Evolutionary conservation across 2,797 vertebrate species (phyloP), one percentile per base, ranked within the genome.

Genomic region (Eurystomus glaucurus): DNA sequence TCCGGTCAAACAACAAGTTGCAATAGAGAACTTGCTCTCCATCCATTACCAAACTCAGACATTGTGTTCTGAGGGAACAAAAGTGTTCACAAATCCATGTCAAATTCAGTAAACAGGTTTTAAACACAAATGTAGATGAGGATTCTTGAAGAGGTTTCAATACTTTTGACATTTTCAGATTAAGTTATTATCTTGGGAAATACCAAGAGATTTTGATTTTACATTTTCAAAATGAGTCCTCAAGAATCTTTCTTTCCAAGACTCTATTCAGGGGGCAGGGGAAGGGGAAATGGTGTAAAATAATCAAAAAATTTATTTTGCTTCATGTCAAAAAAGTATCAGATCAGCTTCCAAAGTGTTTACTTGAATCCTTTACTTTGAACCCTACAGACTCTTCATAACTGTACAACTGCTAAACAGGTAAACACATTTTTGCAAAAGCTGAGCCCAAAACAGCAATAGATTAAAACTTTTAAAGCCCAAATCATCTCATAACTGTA

Each of bases 231-330:
- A 87, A 35, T 16, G 1, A 68, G 6, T 22, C 5, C 72, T 55
- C 51, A 45, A 60, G 33, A 25, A 85, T 16, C 4, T 52, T 37
- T 5, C 26, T 69, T 85, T 62, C 21, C 33, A 70, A 46, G 10
- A 76, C 14, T 6, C 7, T 14, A 4, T 55, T 58, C 39, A 43
- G 55, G 20, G 31, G n/a, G 19, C 20, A 13, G 39, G 46, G 23
- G n/a, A 50, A 10, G 1, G 7, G 5, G 2, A 16, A 1, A 0
- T 3, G 10, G 4, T 4, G 10, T 19, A 2, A 87, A 64, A 46
- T 54, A 93, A 65, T 37, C 9, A 8, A 39, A 66, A 61, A 35
- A 4, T 0, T 1, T 54, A 6, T 11, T 62, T 65, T 62, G 13
- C 11, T 72, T 87, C 7, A 5, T 5, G 2, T 39, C 2, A 23